Evolutionary conservation across 2,113 vertebrate genomes (phyloP).

Genomic region (Glaucidium brasilianum): DNA sequence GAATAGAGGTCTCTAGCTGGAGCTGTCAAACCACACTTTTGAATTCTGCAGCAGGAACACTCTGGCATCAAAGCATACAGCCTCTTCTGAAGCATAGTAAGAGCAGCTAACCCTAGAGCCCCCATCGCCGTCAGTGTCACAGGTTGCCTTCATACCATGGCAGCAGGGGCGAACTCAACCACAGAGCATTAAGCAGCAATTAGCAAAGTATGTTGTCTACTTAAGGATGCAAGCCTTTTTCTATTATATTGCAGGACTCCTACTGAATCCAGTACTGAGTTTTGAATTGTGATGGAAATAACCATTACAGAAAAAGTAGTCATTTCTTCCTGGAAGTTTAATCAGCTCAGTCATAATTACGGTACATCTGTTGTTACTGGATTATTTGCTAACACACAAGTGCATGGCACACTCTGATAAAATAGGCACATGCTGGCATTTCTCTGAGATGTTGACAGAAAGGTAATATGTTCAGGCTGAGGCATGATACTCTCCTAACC

Average conservation of each 20-base stretch:
- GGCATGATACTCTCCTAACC: neutral
- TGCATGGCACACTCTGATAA: neutral
- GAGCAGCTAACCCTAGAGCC: neutral
- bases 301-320: neutral
- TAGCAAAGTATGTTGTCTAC: neutral
- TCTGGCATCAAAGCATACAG: neutral
- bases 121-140: neutral
- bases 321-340: constrained; percentile 16
- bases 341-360: constrained; percentile 28
- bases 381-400: constrained; percentile 28
- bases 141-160: neutral
- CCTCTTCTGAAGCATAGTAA: neutral
- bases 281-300: neutral
- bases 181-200: neutral
- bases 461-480: neutral
- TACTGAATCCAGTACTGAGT: neutral
- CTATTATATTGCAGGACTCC: neutral
- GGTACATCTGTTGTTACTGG: constrained; percentile 7
- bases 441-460: neutral
- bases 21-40: neutral
- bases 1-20: neutral
- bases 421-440: neutral
- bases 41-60: neutral
- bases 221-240: neutral
- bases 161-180: fast-evolving